These are phyloP conservation scores for Ceyx cyanopectus DNA, from an alignment of 2,113 vertebrate genomes.

Conservation along the genomic window DNA sequence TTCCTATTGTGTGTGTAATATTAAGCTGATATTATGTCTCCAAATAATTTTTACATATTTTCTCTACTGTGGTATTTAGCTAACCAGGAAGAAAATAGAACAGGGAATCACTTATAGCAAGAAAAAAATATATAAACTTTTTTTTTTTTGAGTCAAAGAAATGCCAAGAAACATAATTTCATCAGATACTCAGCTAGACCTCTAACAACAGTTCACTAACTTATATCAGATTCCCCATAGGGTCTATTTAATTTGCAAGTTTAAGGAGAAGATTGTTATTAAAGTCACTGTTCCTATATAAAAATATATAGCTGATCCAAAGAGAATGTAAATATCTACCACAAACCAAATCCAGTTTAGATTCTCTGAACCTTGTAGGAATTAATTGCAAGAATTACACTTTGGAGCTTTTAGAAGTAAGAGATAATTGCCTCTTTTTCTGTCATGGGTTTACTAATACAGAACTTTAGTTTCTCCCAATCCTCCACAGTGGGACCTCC, in stretches of 20 bases:
- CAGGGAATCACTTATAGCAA: constrained; percentile 5
- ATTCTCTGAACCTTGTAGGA: constrained; percentile 46
- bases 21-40: not conserved
- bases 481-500: constrained; percentile 58
- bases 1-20: not conserved
- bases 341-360: constrained; percentile 22
- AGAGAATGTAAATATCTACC: constrained; percentile 39
- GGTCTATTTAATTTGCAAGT: constrained; percentile 35
- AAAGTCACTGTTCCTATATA: constrained; percentile 31
- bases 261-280: constrained; percentile 21
- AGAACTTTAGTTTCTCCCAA: constrained; percentile 41
- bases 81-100: constrained; percentile 25
- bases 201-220: not conserved
- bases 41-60: not conserved
- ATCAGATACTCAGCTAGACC: constrained; percentile 11
- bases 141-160: not conserved
- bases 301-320: constrained; percentile 16
- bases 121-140: not conserved
- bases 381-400: constrained; percentile 57
- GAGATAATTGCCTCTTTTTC: constrained; percentile 59
- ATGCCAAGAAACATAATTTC: constrained; percentile 21
- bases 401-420: constrained; percentile 49
- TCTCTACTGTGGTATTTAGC: not conserved
- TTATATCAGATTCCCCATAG: constrained; percentile 4
- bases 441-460: constrained; percentile 44